Conservation (phyloP, 2,113 vertebrate genomes). For the Nothocercus nigrocapillus region DNA sequence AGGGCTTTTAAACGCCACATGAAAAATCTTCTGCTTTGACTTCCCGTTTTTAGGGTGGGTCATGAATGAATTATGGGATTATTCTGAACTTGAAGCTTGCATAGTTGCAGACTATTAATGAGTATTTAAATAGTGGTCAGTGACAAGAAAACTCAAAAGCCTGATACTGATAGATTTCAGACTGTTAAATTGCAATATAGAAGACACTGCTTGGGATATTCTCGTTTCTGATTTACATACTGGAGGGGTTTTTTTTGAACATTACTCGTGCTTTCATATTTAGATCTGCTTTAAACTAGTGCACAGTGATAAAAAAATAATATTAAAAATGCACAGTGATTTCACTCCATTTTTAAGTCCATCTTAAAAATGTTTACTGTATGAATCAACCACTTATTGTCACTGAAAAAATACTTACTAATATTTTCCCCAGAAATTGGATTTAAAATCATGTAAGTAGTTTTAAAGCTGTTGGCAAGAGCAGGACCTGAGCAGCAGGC, state of each 20-base stretch:
- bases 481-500: background rate
- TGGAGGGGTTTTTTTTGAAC: background rate
- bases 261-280: background rate
- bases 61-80: background rate
- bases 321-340: background rate
- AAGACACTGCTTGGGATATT: background rate
- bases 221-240: background rate
- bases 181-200: background rate
- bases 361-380: background rate
- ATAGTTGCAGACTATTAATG: background rate
- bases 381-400: background rate
- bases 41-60: background rate
- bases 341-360: background rate
- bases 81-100: background rate
- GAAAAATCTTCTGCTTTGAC: background rate
- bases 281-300: background rate
- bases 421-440: background rate
- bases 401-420: background rate
- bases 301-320: background rate
- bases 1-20: background rate
- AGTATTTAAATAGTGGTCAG: background rate
- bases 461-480: slow-evolving; percentile 13
- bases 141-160: background rate
- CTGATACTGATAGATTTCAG: background rate
- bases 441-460: slow-evolving; percentile 5